Evolutionary conservation across 2,797 vertebrate species (phyloP).

Genomic region (Lophius americanus): DNA sequence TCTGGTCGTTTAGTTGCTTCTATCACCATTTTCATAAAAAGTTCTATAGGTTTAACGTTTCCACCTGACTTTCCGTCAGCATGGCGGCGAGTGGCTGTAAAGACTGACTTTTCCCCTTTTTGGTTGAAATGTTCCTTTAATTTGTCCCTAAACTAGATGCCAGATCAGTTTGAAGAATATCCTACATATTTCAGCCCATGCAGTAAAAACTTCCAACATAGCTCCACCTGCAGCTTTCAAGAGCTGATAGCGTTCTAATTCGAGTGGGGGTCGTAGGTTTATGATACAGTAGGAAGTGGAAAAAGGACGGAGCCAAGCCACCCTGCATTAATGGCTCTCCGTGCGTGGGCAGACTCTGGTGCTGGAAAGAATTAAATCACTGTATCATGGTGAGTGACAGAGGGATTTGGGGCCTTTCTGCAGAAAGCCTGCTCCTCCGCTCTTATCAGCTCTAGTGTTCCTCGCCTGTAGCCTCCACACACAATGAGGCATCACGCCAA

Average conservation of each 20-base stretch:
- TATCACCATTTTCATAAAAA: too few relatives aligned
- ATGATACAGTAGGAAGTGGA: conserved; percentile 76
- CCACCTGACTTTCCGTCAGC: too few relatives aligned
- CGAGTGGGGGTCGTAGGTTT: conserved; percentile 54
- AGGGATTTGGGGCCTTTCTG: conserved; percentile 75
- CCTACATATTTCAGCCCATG: conserved; percentile 12
- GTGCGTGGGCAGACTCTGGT: conserved; percentile 71
- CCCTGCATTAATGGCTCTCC: conserved; percentile 67
- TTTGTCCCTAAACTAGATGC: conserved; percentile 3
- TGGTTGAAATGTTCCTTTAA: too few relatives aligned
- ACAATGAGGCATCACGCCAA: conserved; percentile 78
- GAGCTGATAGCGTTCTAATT: conserved; percentile 46
- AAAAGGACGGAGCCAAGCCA: conserved; percentile 68
- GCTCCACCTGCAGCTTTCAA: conserved; percentile 52
- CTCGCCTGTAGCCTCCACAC: conserved; percentile 74
- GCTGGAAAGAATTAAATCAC: conserved; percentile 82
- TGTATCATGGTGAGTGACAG: conserved; percentile 80
- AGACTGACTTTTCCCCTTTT: too few relatives aligned
- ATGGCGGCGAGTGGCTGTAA: too few relatives aligned
- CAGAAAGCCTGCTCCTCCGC: conserved; percentile 64
- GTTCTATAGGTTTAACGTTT: too few relatives aligned
- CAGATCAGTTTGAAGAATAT: conserved; percentile 16
- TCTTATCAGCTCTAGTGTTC: conserved; percentile 79
- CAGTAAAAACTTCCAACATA: conserved; percentile 42
- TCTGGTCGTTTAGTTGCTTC: too few relatives aligned